Percentiles rank a stretch among this genome's conserved stretches.
phyloP scores from a whole-genome alignment of 2,797 vertebrate species.

The Halcyon chelicuti region DNA sequence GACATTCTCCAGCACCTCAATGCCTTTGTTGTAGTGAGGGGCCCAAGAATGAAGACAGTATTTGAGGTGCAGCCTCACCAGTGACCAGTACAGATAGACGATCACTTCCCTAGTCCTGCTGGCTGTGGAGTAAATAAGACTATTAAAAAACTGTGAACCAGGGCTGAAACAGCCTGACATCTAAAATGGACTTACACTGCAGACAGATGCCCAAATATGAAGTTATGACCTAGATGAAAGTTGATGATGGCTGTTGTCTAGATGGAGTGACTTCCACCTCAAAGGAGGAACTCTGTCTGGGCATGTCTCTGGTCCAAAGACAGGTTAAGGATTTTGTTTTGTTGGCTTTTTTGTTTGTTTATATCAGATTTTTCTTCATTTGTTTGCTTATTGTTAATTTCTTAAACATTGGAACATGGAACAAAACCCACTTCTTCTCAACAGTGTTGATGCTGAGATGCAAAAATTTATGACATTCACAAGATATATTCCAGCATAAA shows the following conservation, averaged over 20 bases:
- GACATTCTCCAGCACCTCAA: not conserved
- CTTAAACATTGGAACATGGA: not conserved
- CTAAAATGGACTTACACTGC: not conserved
- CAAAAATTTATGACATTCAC: not conserved
- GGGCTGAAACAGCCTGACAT: not conserved
- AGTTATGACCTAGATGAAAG: not conserved
- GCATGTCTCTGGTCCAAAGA: not conserved
- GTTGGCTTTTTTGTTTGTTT: not conserved
- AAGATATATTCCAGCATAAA: not conserved
- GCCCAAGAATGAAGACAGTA: not conserved
- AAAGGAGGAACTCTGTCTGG: not conserved
- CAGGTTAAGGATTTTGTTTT: not conserved
- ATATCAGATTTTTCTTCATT: not conserved
- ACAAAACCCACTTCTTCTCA: rapidly evolving
- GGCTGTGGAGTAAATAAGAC: not conserved
- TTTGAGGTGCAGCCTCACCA: not conserved
- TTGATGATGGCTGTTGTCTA: not conserved
- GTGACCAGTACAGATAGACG: not conserved
- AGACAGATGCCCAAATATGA: not conserved
- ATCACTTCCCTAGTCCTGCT: not conserved
- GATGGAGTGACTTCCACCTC: not conserved
- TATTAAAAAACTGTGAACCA: not conserved
- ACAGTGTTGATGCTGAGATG: not conserved
- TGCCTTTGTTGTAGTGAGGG: not conserved
- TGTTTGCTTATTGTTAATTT: not conserved